A percentile compares a stretch with the other conserved stretches of the same genome.
phyloP scores from a whole-genome alignment of 1,140 invertebrate species.

The Neoseiulus cucumeris region DNA sequence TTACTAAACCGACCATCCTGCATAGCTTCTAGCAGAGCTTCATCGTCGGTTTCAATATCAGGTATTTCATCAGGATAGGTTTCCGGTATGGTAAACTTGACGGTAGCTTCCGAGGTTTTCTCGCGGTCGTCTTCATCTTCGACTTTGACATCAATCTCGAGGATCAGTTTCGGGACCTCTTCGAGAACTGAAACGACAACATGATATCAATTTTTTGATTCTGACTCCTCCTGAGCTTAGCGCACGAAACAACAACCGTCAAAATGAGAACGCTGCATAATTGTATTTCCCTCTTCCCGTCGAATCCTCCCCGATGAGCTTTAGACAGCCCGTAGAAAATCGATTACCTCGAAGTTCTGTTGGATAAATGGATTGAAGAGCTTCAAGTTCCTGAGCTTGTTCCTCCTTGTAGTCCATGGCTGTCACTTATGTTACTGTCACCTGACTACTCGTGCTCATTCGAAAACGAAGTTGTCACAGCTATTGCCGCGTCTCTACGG shows the following conservation, averaged over 20 bases:
- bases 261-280: no score
- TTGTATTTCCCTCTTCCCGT: no score
- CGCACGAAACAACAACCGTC: no score
- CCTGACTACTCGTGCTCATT: no score
- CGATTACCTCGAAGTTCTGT: background rate
- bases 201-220: no score
- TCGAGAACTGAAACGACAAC: background rate
- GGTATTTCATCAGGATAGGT: background rate
- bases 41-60: background rate
- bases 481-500: no score
- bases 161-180: background rate
- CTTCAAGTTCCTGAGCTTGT: background rate
- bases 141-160: background rate
- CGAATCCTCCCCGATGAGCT: no score
- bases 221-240: no score
- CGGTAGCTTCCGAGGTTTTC: background rate
- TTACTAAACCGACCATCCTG: background rate
- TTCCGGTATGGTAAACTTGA: background rate
- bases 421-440: background rate
- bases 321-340: no score
- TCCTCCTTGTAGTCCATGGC: slow-evolving; percentile 1
- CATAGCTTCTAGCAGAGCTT: background rate
- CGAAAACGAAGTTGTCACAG: no score
- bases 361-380: background rate
- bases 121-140: background rate